A percentile compares a stretch with the other conserved stretches of the same genome.
These are phyloP conservation scores for Caenorhabditis brenneri DNA, from an alignment of 1,140 invertebrate genomes.

Conservation along the genomic window DNA sequence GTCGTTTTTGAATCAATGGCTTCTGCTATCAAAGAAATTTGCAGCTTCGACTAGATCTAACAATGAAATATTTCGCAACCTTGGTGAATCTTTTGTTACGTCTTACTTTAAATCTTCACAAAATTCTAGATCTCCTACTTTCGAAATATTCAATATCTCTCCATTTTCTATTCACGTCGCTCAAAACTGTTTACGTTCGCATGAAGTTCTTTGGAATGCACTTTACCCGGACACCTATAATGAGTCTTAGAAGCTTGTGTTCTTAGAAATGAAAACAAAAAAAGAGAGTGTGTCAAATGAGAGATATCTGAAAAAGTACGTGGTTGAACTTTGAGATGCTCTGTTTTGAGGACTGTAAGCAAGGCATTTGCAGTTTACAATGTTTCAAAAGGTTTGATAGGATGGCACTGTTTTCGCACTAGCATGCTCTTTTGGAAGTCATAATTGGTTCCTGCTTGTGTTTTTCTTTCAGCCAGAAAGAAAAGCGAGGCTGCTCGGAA, in stretches of 20 bases:
- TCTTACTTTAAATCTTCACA: no score
- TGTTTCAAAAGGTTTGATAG: no score
- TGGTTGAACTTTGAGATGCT: neutral
- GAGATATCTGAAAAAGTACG: neutral
- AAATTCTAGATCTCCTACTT: no score
- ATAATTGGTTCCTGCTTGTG: neutral
- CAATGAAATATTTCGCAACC: neutral
- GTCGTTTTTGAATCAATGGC: no score
- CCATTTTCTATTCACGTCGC: no score
- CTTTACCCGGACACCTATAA: neutral
- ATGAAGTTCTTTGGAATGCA: conserved; percentile 1
- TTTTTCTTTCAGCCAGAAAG: neutral
- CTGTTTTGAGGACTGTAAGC: no score
- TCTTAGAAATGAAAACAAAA: neutral
- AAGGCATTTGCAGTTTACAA: no score
- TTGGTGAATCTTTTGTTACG: no score
- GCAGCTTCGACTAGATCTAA: no score
- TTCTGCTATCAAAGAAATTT: no score
- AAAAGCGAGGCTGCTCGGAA: neutral
- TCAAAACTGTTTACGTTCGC: neutral
- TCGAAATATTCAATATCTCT: no score
- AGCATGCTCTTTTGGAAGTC: neutral
- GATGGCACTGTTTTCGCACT: no score
- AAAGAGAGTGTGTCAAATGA: neutral
- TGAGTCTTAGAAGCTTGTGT: neutral